Evolutionary conservation across 2,113 vertebrate species (phyloP).

Genomic region (Erinaceus europaeus): DNA sequence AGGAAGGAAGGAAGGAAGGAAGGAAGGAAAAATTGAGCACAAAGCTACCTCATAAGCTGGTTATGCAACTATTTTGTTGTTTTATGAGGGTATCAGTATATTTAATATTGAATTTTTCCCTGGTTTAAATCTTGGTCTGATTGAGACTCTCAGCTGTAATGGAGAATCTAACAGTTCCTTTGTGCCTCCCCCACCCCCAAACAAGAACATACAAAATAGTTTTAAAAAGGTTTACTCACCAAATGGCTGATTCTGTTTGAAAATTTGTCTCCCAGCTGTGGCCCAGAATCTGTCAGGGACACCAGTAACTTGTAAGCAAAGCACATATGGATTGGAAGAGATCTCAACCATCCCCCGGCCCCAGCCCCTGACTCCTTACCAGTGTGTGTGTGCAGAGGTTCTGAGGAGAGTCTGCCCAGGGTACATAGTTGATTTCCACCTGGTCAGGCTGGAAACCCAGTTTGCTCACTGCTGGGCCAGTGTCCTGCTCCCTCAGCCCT

Average conservation of each 20-base stretch:
- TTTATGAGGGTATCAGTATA: not conserved
- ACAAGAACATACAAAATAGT: not conserved
- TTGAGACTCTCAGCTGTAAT: not conserved
- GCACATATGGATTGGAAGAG: not conserved
- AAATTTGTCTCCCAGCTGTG: slow-evolving; percentile 2
- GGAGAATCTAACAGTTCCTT: not conserved
- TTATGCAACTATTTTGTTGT: not conserved
- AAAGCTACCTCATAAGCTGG: not conserved
- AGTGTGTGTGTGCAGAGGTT: not conserved
- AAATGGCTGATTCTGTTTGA: not conserved
- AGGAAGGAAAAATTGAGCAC: not conserved
- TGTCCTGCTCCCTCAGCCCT: not conserved
- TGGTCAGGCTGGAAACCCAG: not conserved
- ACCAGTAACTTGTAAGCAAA: not conserved
- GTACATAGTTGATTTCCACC: fast-evolving
- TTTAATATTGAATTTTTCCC: not conserved
- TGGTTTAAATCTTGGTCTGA: not conserved
- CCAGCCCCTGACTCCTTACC: not conserved
- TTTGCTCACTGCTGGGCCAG: too few species aligned
- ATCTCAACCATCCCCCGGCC: not conserved
- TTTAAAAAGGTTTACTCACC: not conserved
- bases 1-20: too few species aligned
- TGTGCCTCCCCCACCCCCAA: not conserved
- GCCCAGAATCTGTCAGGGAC: not conserved
- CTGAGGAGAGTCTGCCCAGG: fast-evolving